A percentile compares a stretch with the other conserved stretches of the same genome.
phyloP scores from a whole-genome alignment of 2,797 vertebrate genomes.

The Pelochelys cantorii region DNA sequence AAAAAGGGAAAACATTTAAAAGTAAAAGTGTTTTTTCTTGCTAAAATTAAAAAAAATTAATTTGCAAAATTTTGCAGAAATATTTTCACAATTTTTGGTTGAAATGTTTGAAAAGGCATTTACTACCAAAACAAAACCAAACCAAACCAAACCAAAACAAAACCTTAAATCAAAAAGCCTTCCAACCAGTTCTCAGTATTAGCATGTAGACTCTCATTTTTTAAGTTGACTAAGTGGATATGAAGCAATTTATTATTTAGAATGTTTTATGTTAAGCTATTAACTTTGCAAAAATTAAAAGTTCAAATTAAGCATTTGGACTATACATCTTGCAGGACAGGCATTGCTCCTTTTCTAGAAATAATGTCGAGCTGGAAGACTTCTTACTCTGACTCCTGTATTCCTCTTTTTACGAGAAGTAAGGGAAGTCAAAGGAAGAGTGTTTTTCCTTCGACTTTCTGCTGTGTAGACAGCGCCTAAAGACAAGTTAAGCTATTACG shows the following conservation, averaged over 20 bases:
- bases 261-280: neutral
- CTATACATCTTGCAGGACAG: neutral
- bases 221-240: neutral
- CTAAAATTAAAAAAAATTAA: too few species aligned
- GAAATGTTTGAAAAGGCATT: neutral
- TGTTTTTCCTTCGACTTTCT: too few species aligned
- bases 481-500: too few species aligned
- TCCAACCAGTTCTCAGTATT: neutral
- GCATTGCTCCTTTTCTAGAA: neutral
- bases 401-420: too few species aligned
- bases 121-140: neutral
- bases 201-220: neutral
- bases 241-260: neutral
- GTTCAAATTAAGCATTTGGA: neutral
- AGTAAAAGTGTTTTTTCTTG: too few species aligned
- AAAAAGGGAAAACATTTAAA: too few species aligned
- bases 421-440: too few species aligned
- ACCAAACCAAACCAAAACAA: neutral
- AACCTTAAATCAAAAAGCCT: neutral
- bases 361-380: too few species aligned
- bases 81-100: neutral
- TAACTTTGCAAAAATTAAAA: neutral
- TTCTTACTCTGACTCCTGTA: too few species aligned
- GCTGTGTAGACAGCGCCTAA: too few species aligned
- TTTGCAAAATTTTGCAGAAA: too few species aligned